Evolutionary conservation across 2,888 invertebrate genomes (phyloP), one percentile per base, ranked within the genome.

Genomic region (Alloscopus bannaensis): DNA sequence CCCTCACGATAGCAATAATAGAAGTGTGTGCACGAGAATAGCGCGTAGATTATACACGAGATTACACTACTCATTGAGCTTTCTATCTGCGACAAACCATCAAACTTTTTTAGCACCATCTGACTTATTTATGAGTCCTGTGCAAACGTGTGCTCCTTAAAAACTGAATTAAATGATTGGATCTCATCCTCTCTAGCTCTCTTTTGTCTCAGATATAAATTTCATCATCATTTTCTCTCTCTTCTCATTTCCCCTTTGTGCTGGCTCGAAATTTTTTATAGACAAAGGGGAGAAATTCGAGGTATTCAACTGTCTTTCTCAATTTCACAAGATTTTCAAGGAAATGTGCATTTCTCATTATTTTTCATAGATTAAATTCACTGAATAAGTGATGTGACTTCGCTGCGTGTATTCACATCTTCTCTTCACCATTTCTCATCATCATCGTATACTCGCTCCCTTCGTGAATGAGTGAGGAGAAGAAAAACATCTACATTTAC

Each of bases 341-440:
- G 69, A 80, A 80, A 42, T 75, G 73, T 65, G 73, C 80, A 75
- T 75, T 80, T 80, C 73, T 80, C 75, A 80, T 80, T 80, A 80
- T 80, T 80, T 69, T 80, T 64, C 80, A 75, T 70, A 70, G 80
- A 80, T 80, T 80, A 80, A 80, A 80, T 80, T 80, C 75, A 73
- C 24, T 68, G 79, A 72, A 72, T 72, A 79, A 68, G 79, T 72
- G 66, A 70, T 64, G 65, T 52, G 28, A 40, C 57, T 60, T 1
- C 70, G 50, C 29, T 26, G 42, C 55, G 28, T 45, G 28, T 62
- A 18, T 18, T 47, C 20, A 45, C 45, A 36, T 26, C 22, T 18
- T 57, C 68, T 60, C 57, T 65, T 71, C 57, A 55, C n/a, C 62
- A 80, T 73, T 80, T 73, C 80, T 69, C 65, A 70, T 75, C 55